Percentiles rank a stretch among this genome's conserved stretches.
Evolutionary conservation across 2,113 vertebrate genomes (phyloP).

Genomic region (Hypanus sabinus): DNA sequence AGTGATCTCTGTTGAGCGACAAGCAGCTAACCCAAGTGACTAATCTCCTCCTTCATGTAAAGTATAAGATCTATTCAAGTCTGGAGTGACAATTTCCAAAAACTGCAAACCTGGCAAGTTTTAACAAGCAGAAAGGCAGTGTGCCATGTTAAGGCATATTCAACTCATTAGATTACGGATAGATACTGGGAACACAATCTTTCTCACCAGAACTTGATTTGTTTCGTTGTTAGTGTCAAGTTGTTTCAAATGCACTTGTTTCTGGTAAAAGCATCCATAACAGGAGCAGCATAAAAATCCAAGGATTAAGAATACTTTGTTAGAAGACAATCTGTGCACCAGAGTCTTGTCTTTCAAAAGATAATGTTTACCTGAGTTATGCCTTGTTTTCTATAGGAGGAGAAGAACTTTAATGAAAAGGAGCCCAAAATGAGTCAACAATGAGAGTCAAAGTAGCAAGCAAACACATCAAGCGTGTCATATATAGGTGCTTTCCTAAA

Average conservation of each 20-base stretch:
- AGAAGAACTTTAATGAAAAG: neutral
- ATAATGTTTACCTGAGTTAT: neutral
- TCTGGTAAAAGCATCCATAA: neutral
- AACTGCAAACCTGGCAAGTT: neutral
- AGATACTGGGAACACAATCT: neutral
- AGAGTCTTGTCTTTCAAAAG: neutral
- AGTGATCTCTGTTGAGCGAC: too few relatives aligned
- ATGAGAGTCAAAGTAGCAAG: neutral
- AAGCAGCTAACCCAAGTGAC: too few relatives aligned
- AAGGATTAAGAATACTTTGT: neutral
- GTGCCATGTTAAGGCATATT: neutral
- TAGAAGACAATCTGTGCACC: neutral
- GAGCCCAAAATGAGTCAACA: neutral
- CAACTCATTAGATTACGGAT: neutral
- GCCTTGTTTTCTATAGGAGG: neutral
- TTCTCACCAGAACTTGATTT: neutral
- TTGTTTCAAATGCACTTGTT: neutral
- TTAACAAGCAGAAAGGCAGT: neutral
- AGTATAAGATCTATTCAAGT: neutral
- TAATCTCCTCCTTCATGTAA: too few relatives aligned
- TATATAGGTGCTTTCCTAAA: too few relatives aligned
- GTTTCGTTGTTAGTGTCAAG: neutral
- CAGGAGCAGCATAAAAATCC: neutral
- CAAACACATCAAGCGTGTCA: neutral
- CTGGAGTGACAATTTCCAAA: neutral